A percentile compares a stretch with the other conserved stretches of the same genome.
phyloP scores from a whole-genome alignment of 2,113 vertebrate species.

The Nymphicus hollandicus region DNA sequence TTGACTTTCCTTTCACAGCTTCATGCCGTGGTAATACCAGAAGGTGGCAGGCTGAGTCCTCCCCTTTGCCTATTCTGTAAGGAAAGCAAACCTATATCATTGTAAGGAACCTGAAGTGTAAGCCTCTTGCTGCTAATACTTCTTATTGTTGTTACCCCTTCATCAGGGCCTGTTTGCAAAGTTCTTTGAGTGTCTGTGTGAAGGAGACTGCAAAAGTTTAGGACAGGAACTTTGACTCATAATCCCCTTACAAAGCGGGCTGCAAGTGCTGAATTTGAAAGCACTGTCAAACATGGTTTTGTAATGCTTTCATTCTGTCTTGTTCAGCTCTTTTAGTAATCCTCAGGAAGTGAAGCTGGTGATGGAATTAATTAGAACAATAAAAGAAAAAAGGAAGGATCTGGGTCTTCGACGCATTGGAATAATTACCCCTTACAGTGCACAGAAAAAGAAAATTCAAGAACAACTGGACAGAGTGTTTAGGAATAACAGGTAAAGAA shows the following conservation, averaged over 20 bases:
- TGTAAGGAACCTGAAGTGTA: not conserved
- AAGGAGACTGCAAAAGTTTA: not conserved
- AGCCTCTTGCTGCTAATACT: not conserved
- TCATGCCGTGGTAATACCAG: not conserved
- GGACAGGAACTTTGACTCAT: not conserved
- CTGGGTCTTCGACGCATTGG: slow-evolving; percentile 71
- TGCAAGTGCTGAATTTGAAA: not conserved
- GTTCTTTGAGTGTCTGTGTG: not conserved
- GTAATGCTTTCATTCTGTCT: not conserved
- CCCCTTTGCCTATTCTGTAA: not conserved
- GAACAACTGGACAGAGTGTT: slow-evolving; percentile 70
- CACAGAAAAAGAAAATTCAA: slow-evolving; percentile 81
- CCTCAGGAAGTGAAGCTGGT: slow-evolving; percentile 82
- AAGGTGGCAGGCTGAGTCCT: slow-evolving; percentile 37
- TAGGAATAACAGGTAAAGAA: slow-evolving; percentile 64
- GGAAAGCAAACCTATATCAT: not conserved
- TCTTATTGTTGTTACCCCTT: not conserved
- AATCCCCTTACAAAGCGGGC: not conserved
- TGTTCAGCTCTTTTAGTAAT: slow-evolving; percentile 80
- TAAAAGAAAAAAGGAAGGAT: slow-evolving; percentile 73
- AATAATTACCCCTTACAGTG: slow-evolving; percentile 86
- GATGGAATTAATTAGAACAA: slow-evolving; percentile 76
- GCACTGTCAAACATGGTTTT: not conserved
- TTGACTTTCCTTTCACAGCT: not conserved
- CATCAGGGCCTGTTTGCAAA: not conserved